Evolutionary conservation across 1,140 invertebrate species (phyloP).

Genomic region (Trichonephila inaurata): DNA sequence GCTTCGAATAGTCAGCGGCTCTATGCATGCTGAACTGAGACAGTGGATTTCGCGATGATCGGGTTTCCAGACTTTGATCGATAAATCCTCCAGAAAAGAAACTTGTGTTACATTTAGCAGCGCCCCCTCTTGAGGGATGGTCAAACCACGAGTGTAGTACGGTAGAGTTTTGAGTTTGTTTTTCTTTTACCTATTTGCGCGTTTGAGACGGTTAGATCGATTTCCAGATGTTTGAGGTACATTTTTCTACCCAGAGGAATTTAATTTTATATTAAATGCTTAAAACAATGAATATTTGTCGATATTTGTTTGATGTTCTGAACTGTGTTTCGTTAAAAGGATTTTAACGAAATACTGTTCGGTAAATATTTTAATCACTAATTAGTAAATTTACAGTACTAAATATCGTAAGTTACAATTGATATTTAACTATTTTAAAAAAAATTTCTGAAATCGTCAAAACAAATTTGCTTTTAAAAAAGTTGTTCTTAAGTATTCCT

Average conservation of each 20-base stretch:
- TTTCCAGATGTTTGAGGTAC: not conserved
- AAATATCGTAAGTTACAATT: not conserved
- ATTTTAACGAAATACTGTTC: not conserved
- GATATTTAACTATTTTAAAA: no score
- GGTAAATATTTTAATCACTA: not conserved
- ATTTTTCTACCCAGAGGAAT: not conserved
- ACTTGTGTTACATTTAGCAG: not conserved
- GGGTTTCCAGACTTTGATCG: conserved; percentile 32
- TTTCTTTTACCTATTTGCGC: not conserved
- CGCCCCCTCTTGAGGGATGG: not conserved
- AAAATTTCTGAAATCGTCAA: no score
- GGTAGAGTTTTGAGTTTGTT: not conserved
- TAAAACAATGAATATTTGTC: not conserved
- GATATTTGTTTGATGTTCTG: not conserved
- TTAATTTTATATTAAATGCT: not conserved
- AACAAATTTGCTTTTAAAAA: no score
- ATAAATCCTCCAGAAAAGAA: conserved; percentile 36
- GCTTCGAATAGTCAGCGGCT: not conserved
- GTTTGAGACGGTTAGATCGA: not conserved
- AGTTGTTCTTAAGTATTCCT: no score
- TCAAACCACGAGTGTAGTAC: not conserved
- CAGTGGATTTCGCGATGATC: conserved; percentile 43
- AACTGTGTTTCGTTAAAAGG: not conserved
- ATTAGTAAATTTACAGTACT: not conserved
- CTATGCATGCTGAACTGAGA: not conserved